Conservation (phyloP, 2,888 invertebrate genomes). For the Panopea generosa region DNA sequence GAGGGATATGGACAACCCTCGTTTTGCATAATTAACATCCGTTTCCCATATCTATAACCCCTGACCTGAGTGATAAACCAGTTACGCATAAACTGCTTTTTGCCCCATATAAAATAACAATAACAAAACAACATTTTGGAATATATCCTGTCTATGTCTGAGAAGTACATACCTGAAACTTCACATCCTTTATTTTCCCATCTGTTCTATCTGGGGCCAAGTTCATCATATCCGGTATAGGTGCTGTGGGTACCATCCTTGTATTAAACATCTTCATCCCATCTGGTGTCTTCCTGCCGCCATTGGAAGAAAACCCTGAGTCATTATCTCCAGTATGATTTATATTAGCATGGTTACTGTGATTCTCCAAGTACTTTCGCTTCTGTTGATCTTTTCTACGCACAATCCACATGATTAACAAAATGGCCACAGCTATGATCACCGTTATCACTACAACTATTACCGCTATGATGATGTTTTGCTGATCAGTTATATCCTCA, state of each 20-base stretch:
- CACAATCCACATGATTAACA: conserved; percentile 74
- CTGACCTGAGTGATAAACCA: too few relatives aligned
- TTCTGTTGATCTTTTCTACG: conserved; percentile 69
- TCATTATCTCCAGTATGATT: conserved; percentile 37
- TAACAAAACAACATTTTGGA: too few relatives aligned
- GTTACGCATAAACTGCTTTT: too few relatives aligned
- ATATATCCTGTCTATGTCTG: too few relatives aligned
- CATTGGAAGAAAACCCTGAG: conserved; percentile 37
- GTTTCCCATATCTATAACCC: too few relatives aligned
- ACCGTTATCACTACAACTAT: conserved; percentile 74
- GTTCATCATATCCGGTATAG: conserved; percentile 22
- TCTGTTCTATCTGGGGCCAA: conserved; percentile 37
- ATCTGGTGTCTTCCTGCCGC: conserved; percentile 43
- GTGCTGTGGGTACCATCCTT: conserved; percentile 35
- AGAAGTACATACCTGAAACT: conserved; percentile 60
- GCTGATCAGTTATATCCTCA: conserved; percentile 42
- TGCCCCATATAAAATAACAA: too few relatives aligned
- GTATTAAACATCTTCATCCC: conserved; percentile 35
- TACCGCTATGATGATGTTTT: conserved; percentile 73
- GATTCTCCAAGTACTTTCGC: conserved; percentile 56
- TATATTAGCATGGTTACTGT: not conserved
- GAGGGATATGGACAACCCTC: too few relatives aligned
- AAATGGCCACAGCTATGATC: conserved; percentile 73
- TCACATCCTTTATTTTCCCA: conserved; percentile 50
- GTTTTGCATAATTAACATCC: too few relatives aligned